phyloP scores from a whole-genome alignment of 1,140 invertebrate species.

The Ceratina australensis region DNA sequence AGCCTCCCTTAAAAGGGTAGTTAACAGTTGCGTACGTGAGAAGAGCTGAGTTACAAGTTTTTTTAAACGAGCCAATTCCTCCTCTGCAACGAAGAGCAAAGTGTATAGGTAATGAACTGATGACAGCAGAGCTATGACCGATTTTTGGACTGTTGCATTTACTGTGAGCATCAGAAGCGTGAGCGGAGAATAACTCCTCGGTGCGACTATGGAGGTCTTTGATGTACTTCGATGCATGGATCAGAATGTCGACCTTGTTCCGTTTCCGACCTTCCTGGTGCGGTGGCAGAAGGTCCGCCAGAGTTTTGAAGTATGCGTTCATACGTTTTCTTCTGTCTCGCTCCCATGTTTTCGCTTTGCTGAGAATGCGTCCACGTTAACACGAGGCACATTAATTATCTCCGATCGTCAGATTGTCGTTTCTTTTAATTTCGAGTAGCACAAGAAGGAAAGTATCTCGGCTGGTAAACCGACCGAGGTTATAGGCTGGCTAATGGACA shows the following conservation, averaged over 20 bases:
- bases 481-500: constrained; percentile 34
- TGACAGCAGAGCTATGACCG: neutral
- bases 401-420: neutral
- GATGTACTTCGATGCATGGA: constrained; percentile 79
- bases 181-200: constrained; percentile 73
- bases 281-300: constrained; percentile 78
- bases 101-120: neutral
- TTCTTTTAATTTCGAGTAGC: too few relatives aligned
- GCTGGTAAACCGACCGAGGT: constrained; percentile 13
- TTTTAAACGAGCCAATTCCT: constrained; percentile 75
- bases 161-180: constrained; percentile 76
- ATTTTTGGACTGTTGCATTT: constrained; percentile 33
- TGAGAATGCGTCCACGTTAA: constrained; percentile 50
- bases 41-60: constrained; percentile 75
- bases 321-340: constrained; percentile 79
- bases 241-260: constrained; percentile 79
- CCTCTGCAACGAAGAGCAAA: constrained; percentile 62
- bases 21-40: constrained; percentile 74
- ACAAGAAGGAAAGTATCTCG: neutral
- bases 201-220: constrained; percentile 77
- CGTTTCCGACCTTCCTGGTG: constrained; percentile 78
- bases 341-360: constrained; percentile 81
- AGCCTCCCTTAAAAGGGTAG: constrained; percentile 74
- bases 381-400: neutral
- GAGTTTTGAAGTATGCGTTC: constrained; percentile 78